A percentile compares a stretch with the other conserved stretches of the same genome.
Conservation (phyloP, 2,113 vertebrate species). For the Phocoena phocoena region DNA sequence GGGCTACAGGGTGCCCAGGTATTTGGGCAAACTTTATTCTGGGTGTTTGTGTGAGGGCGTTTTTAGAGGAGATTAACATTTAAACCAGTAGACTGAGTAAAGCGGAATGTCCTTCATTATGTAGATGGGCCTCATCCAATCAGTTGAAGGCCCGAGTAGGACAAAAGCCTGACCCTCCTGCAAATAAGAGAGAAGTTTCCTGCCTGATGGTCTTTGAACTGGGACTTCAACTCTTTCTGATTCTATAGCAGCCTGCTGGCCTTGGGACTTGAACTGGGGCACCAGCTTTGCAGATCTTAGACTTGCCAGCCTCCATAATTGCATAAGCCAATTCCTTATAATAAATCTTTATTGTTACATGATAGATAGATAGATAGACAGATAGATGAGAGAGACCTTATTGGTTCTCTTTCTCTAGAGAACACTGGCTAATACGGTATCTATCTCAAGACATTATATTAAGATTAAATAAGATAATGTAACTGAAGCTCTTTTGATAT, state of each 20-base stretch:
- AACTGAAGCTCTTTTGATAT: neutral
- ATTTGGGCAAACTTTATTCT: neutral
- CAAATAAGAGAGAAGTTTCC: neutral
- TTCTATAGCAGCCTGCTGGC: neutral
- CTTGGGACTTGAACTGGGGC: neutral
- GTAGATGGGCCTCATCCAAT: neutral
- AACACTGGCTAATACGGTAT: neutral
- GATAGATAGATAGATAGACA: neutral
- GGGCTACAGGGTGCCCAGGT: neutral
- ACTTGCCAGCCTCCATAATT: neutral
- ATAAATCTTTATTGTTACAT: neutral
- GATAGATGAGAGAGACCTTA: neutral
- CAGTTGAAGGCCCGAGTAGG: neutral
- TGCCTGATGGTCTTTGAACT: neutral
- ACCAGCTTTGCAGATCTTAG: neutral
- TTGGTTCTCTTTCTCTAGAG: neutral
- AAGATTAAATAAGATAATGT: neutral
- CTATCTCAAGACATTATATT: neutral
- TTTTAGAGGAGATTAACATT: neutral
- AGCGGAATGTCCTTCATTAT: neutral
- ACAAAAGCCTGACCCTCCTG: neutral
- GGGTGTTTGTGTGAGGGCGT: neutral
- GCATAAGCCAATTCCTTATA: neutral
- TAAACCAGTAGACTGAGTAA: neutral
- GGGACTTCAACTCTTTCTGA: neutral